A percentile compares a stretch with the other conserved stretches of the same genome.
Evolutionary conservation across 1,140 invertebrate genomes (phyloP).

Genomic region (Pinna nobilis): DNA sequence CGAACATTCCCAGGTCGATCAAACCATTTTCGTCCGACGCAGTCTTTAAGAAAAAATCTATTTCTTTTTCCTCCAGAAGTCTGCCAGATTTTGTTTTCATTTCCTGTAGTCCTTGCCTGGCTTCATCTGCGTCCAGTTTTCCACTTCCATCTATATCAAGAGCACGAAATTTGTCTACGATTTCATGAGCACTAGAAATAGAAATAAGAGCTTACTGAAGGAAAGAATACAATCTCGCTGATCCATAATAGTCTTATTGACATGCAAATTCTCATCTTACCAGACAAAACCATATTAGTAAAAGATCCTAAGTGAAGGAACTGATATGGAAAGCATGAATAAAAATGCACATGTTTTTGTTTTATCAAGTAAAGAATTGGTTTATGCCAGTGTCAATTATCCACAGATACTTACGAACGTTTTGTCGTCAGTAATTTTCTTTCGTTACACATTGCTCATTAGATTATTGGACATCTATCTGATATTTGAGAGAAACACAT

Average conservation of each 20-base stretch:
- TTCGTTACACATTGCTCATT: no score
- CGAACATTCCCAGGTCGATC: constrained; percentile 66
- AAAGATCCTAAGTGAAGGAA: no score
- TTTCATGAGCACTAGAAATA: constrained; percentile 59
- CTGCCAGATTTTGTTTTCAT: constrained; percentile 66
- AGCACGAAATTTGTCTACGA: constrained; percentile 63
- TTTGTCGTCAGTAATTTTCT: no score
- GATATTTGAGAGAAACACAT: no score
- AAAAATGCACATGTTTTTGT: no score
- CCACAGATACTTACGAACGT: no score
- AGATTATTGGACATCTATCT: no score
- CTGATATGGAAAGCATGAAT: no score
- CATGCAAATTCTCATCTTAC: background rate
- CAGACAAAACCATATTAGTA: background rate
- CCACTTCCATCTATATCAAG: constrained; percentile 66
- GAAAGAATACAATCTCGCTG: background rate
- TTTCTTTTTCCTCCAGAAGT: constrained; percentile 63
- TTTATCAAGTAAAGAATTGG: no score
- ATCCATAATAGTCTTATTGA: background rate
- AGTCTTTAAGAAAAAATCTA: constrained; percentile 68
- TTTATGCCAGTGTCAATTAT: no score
- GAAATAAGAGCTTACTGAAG: no score
- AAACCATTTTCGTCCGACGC: constrained; percentile 57
- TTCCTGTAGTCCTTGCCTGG: constrained; percentile 56
- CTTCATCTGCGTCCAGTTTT: constrained; percentile 63